These are phyloP conservation scores for Andrena dorsata DNA, from an alignment of 2,888 invertebrate genomes.

Conservation along the genomic window DNA sequence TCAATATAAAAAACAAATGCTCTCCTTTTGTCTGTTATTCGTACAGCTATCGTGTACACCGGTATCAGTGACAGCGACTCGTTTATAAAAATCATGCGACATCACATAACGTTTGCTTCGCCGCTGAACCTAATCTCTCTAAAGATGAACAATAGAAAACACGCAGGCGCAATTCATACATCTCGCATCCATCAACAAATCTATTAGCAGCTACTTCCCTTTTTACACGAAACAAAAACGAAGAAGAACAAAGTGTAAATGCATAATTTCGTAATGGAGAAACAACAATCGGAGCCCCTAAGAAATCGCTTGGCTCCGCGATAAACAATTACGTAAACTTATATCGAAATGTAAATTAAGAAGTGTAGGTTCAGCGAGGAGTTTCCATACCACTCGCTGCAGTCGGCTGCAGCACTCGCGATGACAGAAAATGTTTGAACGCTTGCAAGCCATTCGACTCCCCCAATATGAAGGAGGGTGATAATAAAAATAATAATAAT, in stretches of 20 bases:
- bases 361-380: conserved; percentile 66
- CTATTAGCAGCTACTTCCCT: conserved; percentile 12
- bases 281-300: conserved; percentile 14
- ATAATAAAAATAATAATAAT: conserved; percentile 75
- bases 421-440: conserved; percentile 69
- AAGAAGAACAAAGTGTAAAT: conserved; percentile 42
- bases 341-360: conserved; percentile 36
- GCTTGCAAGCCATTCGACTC: conserved; percentile 72
- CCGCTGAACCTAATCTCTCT: conserved; percentile 60
- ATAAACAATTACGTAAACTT: conserved; percentile 25
- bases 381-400: conserved; percentile 41
- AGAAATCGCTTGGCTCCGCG: conserved; percentile 7
- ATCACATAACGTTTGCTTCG: conserved; percentile 46
- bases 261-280: conserved; percentile 32
- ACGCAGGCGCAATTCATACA: conserved; percentile 40
- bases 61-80: conserved; percentile 47
- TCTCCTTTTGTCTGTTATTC: conserved; percentile 42
- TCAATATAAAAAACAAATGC: conserved; percentile 64
- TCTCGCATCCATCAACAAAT: conserved; percentile 43
- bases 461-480: conserved; percentile 60
- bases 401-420: conserved; percentile 36
- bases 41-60: conserved; percentile 55
- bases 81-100: conserved; percentile 59
- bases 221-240: background rate
- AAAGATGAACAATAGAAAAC: conserved; percentile 32